A percentile compares a stretch with the other conserved stretches of the same genome.
Conservation (phyloP, 1,140 invertebrate species). For the Brachionus asplanchnoidis region DNA sequence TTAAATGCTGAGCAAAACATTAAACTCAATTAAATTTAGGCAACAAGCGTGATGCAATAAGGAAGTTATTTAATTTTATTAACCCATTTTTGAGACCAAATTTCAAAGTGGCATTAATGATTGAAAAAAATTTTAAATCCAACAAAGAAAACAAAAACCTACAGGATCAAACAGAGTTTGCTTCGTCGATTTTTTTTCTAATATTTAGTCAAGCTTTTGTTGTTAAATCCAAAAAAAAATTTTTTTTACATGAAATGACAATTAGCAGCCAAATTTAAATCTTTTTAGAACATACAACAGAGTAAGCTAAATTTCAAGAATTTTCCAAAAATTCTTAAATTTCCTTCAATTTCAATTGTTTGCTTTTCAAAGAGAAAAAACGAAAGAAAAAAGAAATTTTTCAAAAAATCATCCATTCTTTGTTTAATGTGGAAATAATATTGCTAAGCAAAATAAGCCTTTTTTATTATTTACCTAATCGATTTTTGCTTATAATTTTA, state of each 20-base stretch:
- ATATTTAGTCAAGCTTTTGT: background rate
- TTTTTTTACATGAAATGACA: conserved; percentile 19
- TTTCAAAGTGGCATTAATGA: background rate
- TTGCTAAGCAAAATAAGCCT: conserved; percentile 10
- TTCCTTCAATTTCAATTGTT: conserved; percentile 22
- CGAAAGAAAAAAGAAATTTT: background rate
- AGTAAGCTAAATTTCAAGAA: background rate
- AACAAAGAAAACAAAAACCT: background rate
- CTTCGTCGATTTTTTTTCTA: background rate
- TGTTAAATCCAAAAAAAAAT: background rate
- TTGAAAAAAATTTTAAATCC: background rate
- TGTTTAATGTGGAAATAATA: conserved; percentile 8
- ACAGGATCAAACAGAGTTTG: background rate
- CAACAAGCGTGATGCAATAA: background rate
- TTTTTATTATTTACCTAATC: conserved; percentile 17
- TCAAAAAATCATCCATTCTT: background rate
- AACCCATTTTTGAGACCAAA: background rate
- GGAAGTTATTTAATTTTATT: background rate
- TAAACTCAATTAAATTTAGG: background rate
- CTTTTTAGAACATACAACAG: background rate
- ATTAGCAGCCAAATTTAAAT: background rate
- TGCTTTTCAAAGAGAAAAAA: background rate
- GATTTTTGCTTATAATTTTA: background rate
- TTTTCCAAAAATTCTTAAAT: background rate
- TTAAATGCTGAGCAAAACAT: no score